Base-by-base conservation (phyloP, 2,113 vertebrate genomes). In the Ceuthmochares aereus region DNA sequence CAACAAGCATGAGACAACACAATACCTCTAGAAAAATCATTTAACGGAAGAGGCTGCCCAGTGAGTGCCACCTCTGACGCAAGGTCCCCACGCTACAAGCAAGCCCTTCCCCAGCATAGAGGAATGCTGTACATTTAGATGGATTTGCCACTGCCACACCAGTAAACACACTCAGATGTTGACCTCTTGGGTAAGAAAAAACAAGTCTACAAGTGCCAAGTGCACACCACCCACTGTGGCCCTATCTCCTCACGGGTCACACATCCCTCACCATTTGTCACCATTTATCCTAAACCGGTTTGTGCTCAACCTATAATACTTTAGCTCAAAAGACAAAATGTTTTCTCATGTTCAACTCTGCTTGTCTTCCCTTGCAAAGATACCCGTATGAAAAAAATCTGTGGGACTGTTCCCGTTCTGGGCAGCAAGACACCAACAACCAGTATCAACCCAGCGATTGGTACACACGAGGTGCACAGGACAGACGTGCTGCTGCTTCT, bases 201-300 rank as follows among this genome's bases (percentile, higher is more conserved):
- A 3, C 29, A 60, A 60, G 4, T 12, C 62, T 16, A 52, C 21
- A 2, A 0, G 1, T 17, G 12, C 45, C 36, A 58, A 36, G 32
- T 2, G 22, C 52, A 12, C 1, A 3, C 19, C 36, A 30, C 43
- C 36, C 37, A 11, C 54, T 4, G 29, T 4, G 16, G 12, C 5
- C 1, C 7, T 4, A 40, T 43, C 54, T n/a, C 11, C 63, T 63
- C 63, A 26, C 1, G 1, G 49, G 29, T 14, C 51, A 26, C 4
- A 6, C 30, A 32, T 20, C 9, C 67, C 21, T 22, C 7, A 43
- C 15, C 14, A 6, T 12, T 49, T 30, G 5, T 12, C 30, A 22
- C 19, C 8, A 10, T 40, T 63, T 42, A 34, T 26, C 34, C 70
- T 22, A 26, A 68, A 62, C 40, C 9, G 5, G n/a, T 19, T 45